phyloP scores from a whole-genome alignment of 2,888 invertebrate species.

The Ametastegia equiseti region DNA sequence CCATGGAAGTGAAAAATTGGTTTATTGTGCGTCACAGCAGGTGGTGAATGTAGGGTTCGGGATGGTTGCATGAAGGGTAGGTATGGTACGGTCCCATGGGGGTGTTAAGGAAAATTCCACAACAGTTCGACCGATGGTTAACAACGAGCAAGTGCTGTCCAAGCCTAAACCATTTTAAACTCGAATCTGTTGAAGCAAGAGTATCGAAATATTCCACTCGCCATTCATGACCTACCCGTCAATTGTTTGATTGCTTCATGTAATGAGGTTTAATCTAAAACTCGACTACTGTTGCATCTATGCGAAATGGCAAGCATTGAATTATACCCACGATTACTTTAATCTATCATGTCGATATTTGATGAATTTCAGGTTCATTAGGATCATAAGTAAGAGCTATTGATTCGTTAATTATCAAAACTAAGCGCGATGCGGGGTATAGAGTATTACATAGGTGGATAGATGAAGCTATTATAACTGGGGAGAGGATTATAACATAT shows the following conservation, averaged over 20 bases:
- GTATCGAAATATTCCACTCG: slow-evolving; percentile 49
- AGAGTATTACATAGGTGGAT: background rate
- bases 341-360: slow-evolving; percentile 11
- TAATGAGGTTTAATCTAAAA: slow-evolving; percentile 45
- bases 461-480: too few relatives aligned
- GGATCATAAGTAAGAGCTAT: too few relatives aligned
- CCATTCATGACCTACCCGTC: slow-evolving; percentile 38
- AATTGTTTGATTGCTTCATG: slow-evolving; percentile 50
- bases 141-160: background rate
- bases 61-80: background rate
- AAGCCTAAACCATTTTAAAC: slow-evolving; percentile 34
- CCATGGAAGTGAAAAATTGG: background rate
- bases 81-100: background rate
- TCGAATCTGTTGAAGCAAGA: slow-evolving; percentile 41
- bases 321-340: background rate
- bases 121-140: slow-evolving; percentile 12
- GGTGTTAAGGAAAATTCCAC: slow-evolving; percentile 1
- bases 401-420: background rate
- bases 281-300: slow-evolving; percentile 9
- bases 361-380: background rate
- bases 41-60: background rate
- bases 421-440: background rate
- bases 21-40: too few relatives aligned
- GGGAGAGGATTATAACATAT: too few relatives aligned
- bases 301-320: slow-evolving; percentile 7